Evolutionary conservation across 2,797 vertebrate species (phyloP).

Genomic region (Gallirallus australis): DNA sequence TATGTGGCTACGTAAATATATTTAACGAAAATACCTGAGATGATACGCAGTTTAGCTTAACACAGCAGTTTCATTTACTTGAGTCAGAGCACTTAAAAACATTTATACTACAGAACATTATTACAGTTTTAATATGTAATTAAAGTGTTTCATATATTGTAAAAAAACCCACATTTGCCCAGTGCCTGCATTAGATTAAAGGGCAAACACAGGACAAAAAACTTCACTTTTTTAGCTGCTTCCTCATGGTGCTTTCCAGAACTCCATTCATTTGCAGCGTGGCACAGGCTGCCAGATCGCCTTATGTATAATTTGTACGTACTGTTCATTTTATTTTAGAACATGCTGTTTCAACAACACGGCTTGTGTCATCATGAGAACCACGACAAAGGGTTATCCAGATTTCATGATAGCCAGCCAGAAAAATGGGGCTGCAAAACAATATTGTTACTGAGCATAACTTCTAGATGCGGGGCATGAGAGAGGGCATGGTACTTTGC

Average conservation of each 20-base stretch:
- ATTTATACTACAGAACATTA: constrained; percentile 10
- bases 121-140: background rate
- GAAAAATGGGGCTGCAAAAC: constrained; percentile 27
- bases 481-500: background rate
- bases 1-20: background rate
- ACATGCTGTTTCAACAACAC: constrained; percentile 51
- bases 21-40: constrained; percentile 25
- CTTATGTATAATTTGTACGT: constrained; percentile 6
- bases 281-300: constrained; percentile 1
- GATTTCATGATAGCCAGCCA: constrained; percentile 12
- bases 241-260: background rate
- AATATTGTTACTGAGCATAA: background rate
- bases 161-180: background rate
- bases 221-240: background rate
- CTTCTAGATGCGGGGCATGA: background rate
- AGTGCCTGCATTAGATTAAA: background rate
- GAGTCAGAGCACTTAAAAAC: background rate
- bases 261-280: background rate
- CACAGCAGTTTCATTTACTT: constrained; percentile 5
- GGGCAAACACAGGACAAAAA: background rate
- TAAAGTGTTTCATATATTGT: background rate
- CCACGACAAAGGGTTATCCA: constrained; percentile 11
- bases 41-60: constrained; percentile 10
- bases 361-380: constrained; percentile 55
- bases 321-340: constrained; percentile 56